These are phyloP conservation scores for Cerastis leucographa DNA, from an alignment of 2,888 invertebrate species.

Conservation along the genomic window DNA sequence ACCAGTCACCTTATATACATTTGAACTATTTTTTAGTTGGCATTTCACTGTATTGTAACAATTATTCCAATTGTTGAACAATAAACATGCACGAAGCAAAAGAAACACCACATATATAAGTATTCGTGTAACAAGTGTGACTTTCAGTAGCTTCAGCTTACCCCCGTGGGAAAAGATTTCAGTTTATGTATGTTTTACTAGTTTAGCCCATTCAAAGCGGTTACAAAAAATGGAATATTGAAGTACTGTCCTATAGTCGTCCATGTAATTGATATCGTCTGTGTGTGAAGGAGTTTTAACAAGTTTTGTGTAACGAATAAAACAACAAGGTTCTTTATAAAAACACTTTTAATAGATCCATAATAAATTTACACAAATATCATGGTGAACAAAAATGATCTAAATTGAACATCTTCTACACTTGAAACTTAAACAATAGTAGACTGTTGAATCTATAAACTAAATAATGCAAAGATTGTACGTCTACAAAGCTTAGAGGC, in stretches of 20 bases:
- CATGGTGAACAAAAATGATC: slow-evolving; percentile 59
- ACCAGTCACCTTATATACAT: not conserved
- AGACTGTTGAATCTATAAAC: slow-evolving; percentile 53
- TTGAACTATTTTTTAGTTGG: not conserved
- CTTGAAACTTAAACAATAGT: slow-evolving; percentile 49
- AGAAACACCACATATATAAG: not conserved
- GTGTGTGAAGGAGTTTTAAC: not conserved
- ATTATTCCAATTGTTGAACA: not conserved
- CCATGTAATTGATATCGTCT: not conserved
- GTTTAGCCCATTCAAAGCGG: not conserved
- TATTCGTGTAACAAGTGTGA: not conserved
- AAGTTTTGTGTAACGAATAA: slow-evolving; percentile 15
- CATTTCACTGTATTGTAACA: not conserved
- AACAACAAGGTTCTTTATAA: slow-evolving; percentile 66
- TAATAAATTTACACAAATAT: slow-evolving; percentile 77
- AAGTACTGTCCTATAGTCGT: not conserved
- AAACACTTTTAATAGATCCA: slow-evolving; percentile 80
- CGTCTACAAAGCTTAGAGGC: slow-evolving; percentile 76
- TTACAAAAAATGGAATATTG: not conserved
- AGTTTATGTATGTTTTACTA: no score
- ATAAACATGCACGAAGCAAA: not conserved
- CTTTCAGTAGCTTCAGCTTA: not conserved
- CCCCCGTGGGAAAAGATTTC: not conserved
- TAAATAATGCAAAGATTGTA: slow-evolving; percentile 65
- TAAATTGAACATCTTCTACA: slow-evolving; percentile 59